Conservation (phyloP, 2,113 vertebrate genomes). For the Sturnira hondurensis region DNA sequence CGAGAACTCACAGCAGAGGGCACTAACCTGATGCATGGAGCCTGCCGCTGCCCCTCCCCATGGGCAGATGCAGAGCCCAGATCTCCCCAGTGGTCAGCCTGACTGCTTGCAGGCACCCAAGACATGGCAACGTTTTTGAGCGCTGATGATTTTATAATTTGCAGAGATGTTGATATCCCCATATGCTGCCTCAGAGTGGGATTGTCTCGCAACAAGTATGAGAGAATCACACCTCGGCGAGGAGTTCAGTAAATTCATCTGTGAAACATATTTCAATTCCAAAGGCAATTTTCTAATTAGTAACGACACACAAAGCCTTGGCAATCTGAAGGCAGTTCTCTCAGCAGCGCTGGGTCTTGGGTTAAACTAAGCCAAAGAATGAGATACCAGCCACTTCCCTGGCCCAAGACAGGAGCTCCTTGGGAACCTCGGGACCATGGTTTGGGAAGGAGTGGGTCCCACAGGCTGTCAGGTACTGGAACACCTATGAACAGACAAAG, state of each 20-base stretch:
- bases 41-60: fast-evolving
- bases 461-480: neutral
- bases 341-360: neutral
- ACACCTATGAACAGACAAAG: neutral
- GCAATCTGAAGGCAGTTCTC: neutral
- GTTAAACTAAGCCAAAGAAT: neutral
- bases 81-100: neutral
- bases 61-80: neutral
- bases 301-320: conserved; percentile 30
- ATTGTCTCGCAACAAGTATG: neutral
- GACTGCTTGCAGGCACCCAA: too few relatives aligned
- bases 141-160: neutral
- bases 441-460: neutral
- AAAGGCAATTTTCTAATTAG: conserved; percentile 69
- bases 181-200: neutral
- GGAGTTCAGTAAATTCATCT: conserved; percentile 51
- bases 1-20: neutral
- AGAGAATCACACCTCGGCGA: neutral
- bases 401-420: neutral
- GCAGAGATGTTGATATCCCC: neutral
- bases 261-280: conserved; percentile 61
- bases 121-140: neutral
- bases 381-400: neutral
- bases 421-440: neutral
- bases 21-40: neutral